These are phyloP conservation scores for Gulo gulo DNA, from an alignment of 2,113 vertebrate species.

Conservation along the genomic window DNA sequence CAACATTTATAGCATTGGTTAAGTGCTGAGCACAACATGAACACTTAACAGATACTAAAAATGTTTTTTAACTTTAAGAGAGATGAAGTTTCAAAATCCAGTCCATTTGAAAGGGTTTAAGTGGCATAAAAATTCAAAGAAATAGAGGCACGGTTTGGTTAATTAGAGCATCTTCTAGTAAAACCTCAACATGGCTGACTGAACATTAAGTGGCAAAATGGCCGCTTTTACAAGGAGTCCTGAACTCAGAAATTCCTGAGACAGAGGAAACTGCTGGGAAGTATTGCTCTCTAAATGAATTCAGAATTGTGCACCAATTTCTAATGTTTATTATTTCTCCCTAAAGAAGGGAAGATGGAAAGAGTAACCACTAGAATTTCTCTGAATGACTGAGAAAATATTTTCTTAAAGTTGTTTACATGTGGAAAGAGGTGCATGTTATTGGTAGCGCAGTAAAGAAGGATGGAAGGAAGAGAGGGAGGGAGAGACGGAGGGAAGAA, in stretches of 20 bases:
- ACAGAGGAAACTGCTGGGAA: neutral
- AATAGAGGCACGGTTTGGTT: neutral
- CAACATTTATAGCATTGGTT: constrained; percentile 59
- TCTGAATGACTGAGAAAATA: neutral
- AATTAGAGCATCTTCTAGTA: constrained; percentile 40
- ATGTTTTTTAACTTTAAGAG: constrained; percentile 69
- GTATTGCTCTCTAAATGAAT: neutral
- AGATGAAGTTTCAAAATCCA: constrained; percentile 65
- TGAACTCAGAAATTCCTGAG: too few relatives aligned
- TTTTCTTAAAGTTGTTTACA: neutral
- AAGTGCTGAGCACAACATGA: constrained; percentile 67
- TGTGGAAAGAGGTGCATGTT: neutral
- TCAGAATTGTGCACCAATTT: neutral
- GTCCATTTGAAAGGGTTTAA: constrained; percentile 54
- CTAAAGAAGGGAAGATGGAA: neutral
- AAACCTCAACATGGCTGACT: neutral
- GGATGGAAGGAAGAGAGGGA: too few relatives aligned
- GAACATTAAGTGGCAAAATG: neutral
- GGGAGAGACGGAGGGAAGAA: too few relatives aligned
- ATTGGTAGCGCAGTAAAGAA: too few relatives aligned
- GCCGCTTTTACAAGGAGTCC: neutral
- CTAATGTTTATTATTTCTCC: neutral
- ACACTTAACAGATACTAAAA: constrained; percentile 79
- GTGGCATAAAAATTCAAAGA: constrained; percentile 67
- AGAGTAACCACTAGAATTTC: neutral